Base-by-base conservation (phyloP, 2,888 invertebrate genomes). In the Automeris io region DNA sequence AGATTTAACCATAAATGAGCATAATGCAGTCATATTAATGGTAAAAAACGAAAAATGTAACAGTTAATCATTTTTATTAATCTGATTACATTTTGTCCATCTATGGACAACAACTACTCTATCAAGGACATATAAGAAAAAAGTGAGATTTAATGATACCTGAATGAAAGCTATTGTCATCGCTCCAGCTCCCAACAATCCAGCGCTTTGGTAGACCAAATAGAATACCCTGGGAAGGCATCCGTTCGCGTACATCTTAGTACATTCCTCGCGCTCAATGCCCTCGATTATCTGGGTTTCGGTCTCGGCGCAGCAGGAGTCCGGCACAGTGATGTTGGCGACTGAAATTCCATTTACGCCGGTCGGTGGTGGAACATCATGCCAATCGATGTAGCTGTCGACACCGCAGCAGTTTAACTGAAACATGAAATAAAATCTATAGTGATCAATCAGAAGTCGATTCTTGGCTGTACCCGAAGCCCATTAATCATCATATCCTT, bases 151-250 rank as follows among this genome's bases (percentile, higher is more conserved):
- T 11, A 32, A 42, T 57, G 54, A 43, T 64, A 93, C 93, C 89
- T 94, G 94, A 45, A 94, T 92, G 55, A 94, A 90, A 5, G 93
- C 92, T 42, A 94, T 92, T n/a, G 93, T 92, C 55, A 93, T 85
- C 3, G 93, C 93, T 3, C 93, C 94, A 35, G 92, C 92, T 2
- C 91, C 93, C 43, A 93, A 74, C 36, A 93, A 77, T 39, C 93
- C 88, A 18, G 92, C 90, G 61, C 93, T 92, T 64, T 92, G 91
- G 49, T 90, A 88, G n/a, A 93, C 81, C 43, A 93, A 71, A 51
- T 87, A 87, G 35, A 87, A 77, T 50, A 93, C 85, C 35, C 89
- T 81, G 5, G 79, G 78, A 33, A 91, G 82, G 53, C 93, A 93
- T 2, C 93, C 93, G 43, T 78, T 83, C 21, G 77, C 70, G 39